Conservation (phyloP, 1,140 invertebrate genomes). For the Caenorhabditis elegans region DNA sequence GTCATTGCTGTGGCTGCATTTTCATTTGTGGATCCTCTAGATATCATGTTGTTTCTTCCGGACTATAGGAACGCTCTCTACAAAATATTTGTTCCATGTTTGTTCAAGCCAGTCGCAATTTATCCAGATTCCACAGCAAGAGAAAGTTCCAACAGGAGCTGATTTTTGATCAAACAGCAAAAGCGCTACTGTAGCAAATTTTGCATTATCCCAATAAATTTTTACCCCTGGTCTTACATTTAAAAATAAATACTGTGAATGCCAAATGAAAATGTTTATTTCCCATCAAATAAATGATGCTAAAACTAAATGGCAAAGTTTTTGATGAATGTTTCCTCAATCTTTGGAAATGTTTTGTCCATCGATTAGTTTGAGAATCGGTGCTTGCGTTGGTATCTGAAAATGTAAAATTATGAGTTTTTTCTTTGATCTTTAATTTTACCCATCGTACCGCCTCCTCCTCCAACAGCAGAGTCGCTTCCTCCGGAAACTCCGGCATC, state of each 20-base stretch:
- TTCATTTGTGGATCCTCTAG: not conserved
- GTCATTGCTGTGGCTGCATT: not conserved
- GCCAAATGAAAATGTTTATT: not conserved
- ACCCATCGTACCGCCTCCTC: not conserved
- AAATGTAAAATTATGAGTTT: not conserved
- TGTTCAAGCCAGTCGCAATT: not conserved
- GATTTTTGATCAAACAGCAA: no score
- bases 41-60: not conserved
- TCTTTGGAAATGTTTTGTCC: not conserved
- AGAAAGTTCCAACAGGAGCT: not conserved
- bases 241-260: no score
- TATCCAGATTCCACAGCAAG: not conserved
- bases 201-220: no score
- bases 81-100: not conserved
- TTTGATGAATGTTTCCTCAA: not conserved
- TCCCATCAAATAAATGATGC: constrained; percentile 4
- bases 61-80: not conserved
- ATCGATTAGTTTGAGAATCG: constrained; percentile 27
- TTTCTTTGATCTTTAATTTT: not conserved
- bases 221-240: no score
- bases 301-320: constrained; percentile 14
- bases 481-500: no score
- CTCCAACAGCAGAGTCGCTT: not conserved
- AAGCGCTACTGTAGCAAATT: no score
- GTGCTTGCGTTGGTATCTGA: not conserved